A percentile compares a stretch with the other conserved stretches of the same genome.
These are phyloP conservation scores for Acanthosoma haemorrhoidale DNA, from an alignment of 2,888 invertebrate genomes.

Conservation along the genomic window DNA sequence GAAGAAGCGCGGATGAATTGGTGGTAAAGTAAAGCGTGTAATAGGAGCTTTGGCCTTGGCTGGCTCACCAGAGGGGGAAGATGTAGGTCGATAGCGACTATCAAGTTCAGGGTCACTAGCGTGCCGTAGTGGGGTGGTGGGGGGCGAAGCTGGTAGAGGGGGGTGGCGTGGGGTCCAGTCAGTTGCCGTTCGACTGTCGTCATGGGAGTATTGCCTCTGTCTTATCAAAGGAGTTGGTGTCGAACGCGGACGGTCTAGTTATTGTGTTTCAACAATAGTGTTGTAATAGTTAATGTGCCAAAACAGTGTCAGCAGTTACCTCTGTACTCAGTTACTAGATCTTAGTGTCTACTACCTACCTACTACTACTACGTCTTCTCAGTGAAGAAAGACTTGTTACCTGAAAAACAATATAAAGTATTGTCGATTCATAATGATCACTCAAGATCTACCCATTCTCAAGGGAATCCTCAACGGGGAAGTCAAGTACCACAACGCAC, in stretches of 20 bases:
- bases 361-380: too few relatives aligned
- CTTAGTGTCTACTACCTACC: background rate
- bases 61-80: slow-evolving; percentile 35
- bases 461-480: slow-evolving; percentile 87
- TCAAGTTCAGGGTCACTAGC: slow-evolving; percentile 43
- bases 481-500: slow-evolving; percentile 87
- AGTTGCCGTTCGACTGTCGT: slow-evolving; percentile 21
- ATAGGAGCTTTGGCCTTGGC: slow-evolving; percentile 13
- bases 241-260: slow-evolving; percentile 17
- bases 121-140: slow-evolving; percentile 12
- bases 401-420: background rate
- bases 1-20: slow-evolving; percentile 1
- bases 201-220: background rate
- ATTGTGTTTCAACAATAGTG: background rate
- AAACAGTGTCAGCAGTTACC: slow-evolving; percentile 11
- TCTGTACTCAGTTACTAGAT: slow-evolving; percentile 9
- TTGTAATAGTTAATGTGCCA: background rate
- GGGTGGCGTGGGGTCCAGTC: slow-evolving; percentile 37
- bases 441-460: slow-evolving; percentile 83
- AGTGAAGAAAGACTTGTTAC: background rate
- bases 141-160: slow-evolving; percentile 31
- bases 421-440: slow-evolving; percentile 55
- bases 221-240: background rate
- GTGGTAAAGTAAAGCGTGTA: slow-evolving; percentile 16
- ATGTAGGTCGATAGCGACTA: slow-evolving; percentile 48